Evolutionary conservation across 2,797 vertebrate genomes (phyloP).

Genomic region (Poecilia wingei): DNA sequence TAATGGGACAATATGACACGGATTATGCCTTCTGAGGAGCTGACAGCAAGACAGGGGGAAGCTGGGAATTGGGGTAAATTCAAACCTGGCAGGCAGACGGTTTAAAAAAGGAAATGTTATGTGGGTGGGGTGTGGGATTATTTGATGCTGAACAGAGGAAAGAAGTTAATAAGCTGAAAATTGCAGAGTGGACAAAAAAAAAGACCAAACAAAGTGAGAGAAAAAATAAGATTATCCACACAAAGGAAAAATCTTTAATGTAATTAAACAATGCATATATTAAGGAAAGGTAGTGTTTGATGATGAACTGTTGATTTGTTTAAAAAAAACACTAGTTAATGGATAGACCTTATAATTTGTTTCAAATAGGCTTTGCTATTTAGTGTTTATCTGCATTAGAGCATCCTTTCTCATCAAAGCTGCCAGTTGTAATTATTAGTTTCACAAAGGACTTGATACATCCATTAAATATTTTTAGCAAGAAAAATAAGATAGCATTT

Average conservation of each 20-base stretch:
- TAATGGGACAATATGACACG: constrained; percentile 82
- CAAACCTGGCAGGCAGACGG: constrained; percentile 23
- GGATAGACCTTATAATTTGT: constrained; percentile 18
- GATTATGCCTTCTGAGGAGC: constrained; percentile 70
- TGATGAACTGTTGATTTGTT: constrained; percentile 43
- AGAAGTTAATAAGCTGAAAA: constrained; percentile 24
- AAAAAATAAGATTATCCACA: constrained; percentile 45
- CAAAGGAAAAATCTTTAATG: constrained; percentile 47
- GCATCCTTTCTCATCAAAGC: background rate
- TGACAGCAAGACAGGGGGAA: constrained; percentile 27
- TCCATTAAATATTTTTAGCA: background rate
- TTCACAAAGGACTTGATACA: background rate
- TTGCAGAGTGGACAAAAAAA: constrained; percentile 54
- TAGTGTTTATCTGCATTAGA: background rate
- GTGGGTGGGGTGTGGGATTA: constrained; percentile 24
- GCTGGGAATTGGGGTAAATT: constrained; percentile 21
- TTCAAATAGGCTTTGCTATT: background rate
- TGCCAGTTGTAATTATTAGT: background rate
- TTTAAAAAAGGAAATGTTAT: constrained; percentile 8
- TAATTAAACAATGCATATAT: constrained; percentile 45
- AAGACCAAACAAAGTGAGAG: constrained; percentile 28
- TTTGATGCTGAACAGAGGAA: constrained; percentile 47
- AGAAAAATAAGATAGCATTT: background rate
- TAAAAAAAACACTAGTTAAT: constrained; percentile 29
- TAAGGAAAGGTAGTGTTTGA: constrained; percentile 33